Evolutionary conservation across 2,113 vertebrate species (phyloP).

Genomic region (Mesocricetus auratus): DNA sequence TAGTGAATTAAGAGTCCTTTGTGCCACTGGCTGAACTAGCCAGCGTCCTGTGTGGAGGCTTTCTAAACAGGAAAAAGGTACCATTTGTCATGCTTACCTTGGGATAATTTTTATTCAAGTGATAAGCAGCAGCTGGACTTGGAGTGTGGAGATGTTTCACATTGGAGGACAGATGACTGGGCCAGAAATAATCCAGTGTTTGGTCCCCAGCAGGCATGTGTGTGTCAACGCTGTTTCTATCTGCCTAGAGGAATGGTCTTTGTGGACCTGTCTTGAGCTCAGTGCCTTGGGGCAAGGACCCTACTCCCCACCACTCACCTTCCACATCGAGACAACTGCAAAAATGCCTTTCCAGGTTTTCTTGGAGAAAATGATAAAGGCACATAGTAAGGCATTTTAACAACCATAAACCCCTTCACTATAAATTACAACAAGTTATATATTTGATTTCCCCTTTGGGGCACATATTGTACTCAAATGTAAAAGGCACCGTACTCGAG

Average conservation of each 20-base stretch:
- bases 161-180: neutral
- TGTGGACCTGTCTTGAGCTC: neutral
- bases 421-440: neutral
- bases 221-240: neutral
- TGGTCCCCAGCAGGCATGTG: neutral
- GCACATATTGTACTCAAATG: neutral
- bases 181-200: neutral
- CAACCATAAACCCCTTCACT: neutral
- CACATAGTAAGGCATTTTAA: slow-evolving; percentile 3
- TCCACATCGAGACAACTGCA: neutral
- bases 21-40: neutral
- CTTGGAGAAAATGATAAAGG: neutral
- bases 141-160: neutral
- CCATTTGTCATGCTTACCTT: neutral
- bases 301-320: neutral
- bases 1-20: neutral
- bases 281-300: neutral
- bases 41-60: neutral
- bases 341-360: neutral
- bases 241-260: neutral
- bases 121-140: slow-evolving; percentile 16
- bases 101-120: neutral
- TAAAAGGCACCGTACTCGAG: neutral
- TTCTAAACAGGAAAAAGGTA: neutral
- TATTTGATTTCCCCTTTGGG: neutral